Percentiles rank a stretch among this genome's conserved stretches.
Conservation (phyloP, 1,140 invertebrate species). For the Drosophila neocordata region DNA sequence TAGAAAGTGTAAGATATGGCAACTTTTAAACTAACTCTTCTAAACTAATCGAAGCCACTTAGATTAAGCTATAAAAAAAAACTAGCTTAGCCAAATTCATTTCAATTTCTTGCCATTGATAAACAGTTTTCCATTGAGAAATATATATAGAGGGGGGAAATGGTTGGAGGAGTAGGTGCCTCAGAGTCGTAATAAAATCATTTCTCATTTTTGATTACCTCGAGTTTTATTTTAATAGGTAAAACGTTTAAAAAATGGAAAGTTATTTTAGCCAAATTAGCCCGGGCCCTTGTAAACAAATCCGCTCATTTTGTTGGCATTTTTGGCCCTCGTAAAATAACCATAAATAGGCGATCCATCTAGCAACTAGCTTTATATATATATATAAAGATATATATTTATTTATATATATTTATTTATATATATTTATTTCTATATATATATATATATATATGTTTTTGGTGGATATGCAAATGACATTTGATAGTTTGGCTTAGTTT, state of each 20-base stretch:
- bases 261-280: slow-evolving; percentile 33
- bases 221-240: slow-evolving; percentile 4
- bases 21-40: too few relatives aligned
- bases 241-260: slow-evolving; percentile 37
- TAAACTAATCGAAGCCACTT: too few relatives aligned
- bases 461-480: slow-evolving; percentile 9
- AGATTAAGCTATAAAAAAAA: too few relatives aligned
- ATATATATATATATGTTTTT: not conserved
- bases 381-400: not conserved
- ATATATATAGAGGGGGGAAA: not conserved
- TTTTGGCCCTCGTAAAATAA: slow-evolving; percentile 24
- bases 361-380: slow-evolving; percentile 23
- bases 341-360: slow-evolving; percentile 37
- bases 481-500: not conserved
- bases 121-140: not conserved
- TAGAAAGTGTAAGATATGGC: too few relatives aligned
- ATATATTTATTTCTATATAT: not conserved
- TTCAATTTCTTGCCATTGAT: not conserved
- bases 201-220: slow-evolving; percentile 14
- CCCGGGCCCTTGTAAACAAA: slow-evolving; percentile 40
- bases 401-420: slow-evolving; percentile 18
- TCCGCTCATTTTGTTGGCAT: slow-evolving; percentile 14
- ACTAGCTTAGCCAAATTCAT: not conserved
- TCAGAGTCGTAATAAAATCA: not conserved
- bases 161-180: not conserved